A percentile compares a stretch with the other conserved stretches of the same genome.
phyloP scores from a whole-genome alignment of 2,888 invertebrate species.

The Agrotis exclamationis region DNA sequence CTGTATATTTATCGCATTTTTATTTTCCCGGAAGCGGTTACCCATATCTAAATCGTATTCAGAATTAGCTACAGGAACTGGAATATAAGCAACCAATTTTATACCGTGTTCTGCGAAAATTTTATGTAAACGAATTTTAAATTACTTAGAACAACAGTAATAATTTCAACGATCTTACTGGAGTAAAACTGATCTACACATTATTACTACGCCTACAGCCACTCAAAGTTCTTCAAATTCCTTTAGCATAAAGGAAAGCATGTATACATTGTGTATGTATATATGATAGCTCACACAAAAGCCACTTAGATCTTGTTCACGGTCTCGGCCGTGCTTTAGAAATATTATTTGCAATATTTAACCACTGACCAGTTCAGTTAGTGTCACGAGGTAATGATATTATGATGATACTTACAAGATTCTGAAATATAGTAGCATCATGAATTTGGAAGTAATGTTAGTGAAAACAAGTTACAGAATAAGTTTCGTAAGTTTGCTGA shows the following conservation, averaged over 20 bases:
- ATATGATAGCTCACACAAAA: conserved; percentile 51
- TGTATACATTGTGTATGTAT: conserved; percentile 13
- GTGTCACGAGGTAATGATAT: too few species aligned
- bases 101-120: neutral
- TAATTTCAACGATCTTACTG: neutral
- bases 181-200: neutral
- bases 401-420: too few species aligned
- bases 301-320: conserved; percentile 25
- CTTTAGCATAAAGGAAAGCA: conserved; percentile 35
- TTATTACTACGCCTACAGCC: conserved; percentile 23
- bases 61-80: neutral
- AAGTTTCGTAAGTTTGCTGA: too few species aligned
- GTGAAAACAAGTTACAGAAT: too few species aligned
- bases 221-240: conserved; percentile 41
- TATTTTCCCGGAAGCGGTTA: conserved; percentile 16
- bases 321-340: too few species aligned
- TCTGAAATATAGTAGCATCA: too few species aligned
- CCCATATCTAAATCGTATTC: conserved; percentile 9
- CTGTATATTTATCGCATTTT: conserved; percentile 11
- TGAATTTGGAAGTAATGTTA: too few species aligned
- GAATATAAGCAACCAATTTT: neutral
- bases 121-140: neutral
- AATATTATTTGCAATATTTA: too few species aligned
- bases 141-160: neutral
- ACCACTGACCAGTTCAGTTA: too few species aligned